Evolutionary conservation across 2,113 vertebrate genomes (phyloP), one percentile per base, ranked within the genome.

Genomic region (Maylandia zebra): DNA sequence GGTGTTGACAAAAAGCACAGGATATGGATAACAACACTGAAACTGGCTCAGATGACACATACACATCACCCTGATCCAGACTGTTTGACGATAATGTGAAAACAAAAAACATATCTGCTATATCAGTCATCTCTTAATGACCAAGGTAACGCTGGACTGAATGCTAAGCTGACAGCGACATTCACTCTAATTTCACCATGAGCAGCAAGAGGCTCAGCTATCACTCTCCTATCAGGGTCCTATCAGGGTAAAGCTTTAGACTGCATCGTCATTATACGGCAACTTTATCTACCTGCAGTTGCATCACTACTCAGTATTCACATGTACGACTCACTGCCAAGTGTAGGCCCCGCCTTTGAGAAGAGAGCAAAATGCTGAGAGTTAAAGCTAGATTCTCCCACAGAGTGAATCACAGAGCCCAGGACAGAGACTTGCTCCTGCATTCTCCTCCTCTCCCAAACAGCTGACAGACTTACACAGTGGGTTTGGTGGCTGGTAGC

Each of bases 231-330:
- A 89, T 91, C 89, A 76, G 55, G 74, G 82, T 79, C 74, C 80
- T 89, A 90, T 91, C 90, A 78, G 50, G 81, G 82, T 79, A 83
- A 88, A 81, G 88, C 71, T 59, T 86, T 83, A 90, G 91, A 93
- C 88, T 90, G 92, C 82, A 6, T 53, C 19, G 87, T 92, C 89
- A 92, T 90, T 41, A 56, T 64, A 52, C 78, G 32, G 91, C 76
- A 17, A 45, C 78, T 90, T 94, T 90, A 91, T 94, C 92, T 90
- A 27, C 76, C 88, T 52, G 48, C 50, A 32, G 88, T 94, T 95
- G 94, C 90, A 82, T 93, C 94, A 93, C 82, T 52, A 8, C 81
- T 90, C 91, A 52, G 83, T 74, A 88, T 92, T 93, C 89, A 91
- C 90, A 88, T 83, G 83, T 82, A 43, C 83, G 4, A 48, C 80